Conservation (phyloP, 2,888 invertebrate genomes). For the Eucera pruinosa region DNA sequence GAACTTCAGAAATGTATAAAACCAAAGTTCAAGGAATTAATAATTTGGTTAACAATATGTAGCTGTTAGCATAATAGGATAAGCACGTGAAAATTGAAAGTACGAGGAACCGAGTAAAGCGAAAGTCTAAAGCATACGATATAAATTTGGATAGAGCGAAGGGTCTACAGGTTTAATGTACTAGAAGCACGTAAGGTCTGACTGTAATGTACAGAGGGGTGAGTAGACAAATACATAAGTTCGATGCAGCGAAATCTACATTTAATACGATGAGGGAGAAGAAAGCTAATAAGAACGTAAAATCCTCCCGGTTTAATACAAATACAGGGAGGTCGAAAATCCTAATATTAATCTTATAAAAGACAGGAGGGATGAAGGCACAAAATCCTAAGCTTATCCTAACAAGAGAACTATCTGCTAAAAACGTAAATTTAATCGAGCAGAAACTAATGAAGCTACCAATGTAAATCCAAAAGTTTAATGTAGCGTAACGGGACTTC, state of each 20-base stretch:
- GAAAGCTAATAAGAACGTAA: neutral
- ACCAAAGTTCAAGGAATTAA: too few relatives aligned
- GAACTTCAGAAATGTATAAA: neutral
- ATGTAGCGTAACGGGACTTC: neutral
- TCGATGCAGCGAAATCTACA: conserved; percentile 22
- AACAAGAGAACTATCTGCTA: conserved; percentile 27
- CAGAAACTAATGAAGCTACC: conserved; percentile 4
- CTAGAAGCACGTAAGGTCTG: conserved; percentile 20
- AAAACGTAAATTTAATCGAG: conserved; percentile 44
- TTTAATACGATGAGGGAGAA: conserved; percentile 25
- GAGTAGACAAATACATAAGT: conserved; percentile 43
- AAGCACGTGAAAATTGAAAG: neutral
- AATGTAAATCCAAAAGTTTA: conserved; percentile 24
- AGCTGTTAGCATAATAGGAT: too few relatives aligned
- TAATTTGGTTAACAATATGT: too few relatives aligned
- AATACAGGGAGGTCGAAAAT: conserved; percentile 7
- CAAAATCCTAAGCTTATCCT: neutral
- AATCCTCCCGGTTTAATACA: conserved; percentile 38
- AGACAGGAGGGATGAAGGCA: neutral
- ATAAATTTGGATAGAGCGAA: conserved; percentile 28
- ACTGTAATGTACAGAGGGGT: conserved; percentile 20
- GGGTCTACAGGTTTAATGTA: conserved; percentile 28
- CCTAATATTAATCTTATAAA: conserved; percentile 35
- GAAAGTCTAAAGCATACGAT: conserved; percentile 30
- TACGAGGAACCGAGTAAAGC: too few relatives aligned